Percentiles rank a stretch among this genome's conserved stretches.
Evolutionary conservation across 2,797 vertebrate genomes (phyloP).

Genomic region (Lycodopsis pacificus): DNA sequence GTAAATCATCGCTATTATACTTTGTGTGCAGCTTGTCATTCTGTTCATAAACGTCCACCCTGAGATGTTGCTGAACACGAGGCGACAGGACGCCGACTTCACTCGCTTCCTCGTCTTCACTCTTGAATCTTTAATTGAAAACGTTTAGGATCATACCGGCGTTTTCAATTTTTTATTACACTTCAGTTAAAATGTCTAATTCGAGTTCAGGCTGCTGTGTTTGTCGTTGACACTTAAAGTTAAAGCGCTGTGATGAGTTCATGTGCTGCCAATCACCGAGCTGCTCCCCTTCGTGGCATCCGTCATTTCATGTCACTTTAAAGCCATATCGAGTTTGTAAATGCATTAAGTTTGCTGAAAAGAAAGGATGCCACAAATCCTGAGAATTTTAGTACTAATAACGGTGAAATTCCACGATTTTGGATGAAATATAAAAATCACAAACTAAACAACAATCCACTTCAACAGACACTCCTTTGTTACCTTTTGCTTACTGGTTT

Average conservation of each 20-base stretch:
- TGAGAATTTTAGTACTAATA: background rate
- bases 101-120: background rate
- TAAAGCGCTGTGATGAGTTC: background rate
- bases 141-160: background rate
- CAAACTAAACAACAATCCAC: no score
- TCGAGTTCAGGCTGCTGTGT: background rate
- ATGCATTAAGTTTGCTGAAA: background rate
- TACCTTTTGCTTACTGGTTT: no score
- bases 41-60: no score
- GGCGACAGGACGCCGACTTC: background rate
- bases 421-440: no score
- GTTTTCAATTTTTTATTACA: conserved; percentile 31
- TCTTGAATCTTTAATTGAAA: conserved; percentile 32
- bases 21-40: no score
- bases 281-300: background rate
- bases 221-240: background rate
- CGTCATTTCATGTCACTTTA: background rate
- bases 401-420: background rate
- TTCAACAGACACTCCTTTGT: no score
- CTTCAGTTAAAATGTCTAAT: background rate
- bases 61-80: background rate
- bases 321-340: background rate
- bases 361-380: background rate
- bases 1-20: background rate
- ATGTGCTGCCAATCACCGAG: background rate